Conservation (phyloP, 2,888 invertebrate species). For the Callyntrura guangdongensis region DNA sequence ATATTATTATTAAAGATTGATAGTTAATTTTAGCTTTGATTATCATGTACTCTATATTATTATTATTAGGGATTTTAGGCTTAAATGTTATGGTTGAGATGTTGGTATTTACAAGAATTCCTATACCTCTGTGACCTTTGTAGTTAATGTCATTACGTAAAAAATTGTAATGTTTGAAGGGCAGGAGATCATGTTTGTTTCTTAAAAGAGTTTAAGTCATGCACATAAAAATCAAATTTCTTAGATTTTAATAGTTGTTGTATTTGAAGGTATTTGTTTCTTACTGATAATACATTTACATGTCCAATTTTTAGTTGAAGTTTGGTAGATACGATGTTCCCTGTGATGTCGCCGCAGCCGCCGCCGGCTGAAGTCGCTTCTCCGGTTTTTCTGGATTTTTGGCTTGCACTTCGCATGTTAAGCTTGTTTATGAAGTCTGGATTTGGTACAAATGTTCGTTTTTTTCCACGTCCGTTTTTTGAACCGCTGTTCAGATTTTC, state of each 20-base stretch:
- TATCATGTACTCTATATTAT: neutral
- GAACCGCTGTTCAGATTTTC: too few relatives aligned
- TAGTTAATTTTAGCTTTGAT: neutral
- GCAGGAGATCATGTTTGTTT: neutral
- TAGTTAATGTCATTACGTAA: neutral
- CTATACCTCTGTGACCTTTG: neutral
- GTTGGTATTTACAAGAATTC: neutral
- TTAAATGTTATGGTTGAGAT: neutral
- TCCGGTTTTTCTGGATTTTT: neutral
- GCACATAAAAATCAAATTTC: neutral
- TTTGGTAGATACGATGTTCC: too few relatives aligned
- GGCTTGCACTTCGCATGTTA: neutral
- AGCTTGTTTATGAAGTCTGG: neutral
- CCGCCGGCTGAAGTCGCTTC: neutral
- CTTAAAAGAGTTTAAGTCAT: neutral
- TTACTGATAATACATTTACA: slow-evolving; percentile 7
- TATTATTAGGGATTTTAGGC: neutral
- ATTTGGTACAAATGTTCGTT: neutral
- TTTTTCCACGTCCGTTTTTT: slow-evolving; percentile 20
- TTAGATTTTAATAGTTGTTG: neutral
- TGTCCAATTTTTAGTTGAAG: neutral
- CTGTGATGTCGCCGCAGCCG: neutral
- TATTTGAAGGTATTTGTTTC: neutral
- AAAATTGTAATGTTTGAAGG: neutral
- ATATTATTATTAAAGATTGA: neutral